Evolutionary conservation across 2,888 invertebrate species (phyloP), one percentile per base, ranked within the genome.

Genomic region (Ormyrus labotus): DNA sequence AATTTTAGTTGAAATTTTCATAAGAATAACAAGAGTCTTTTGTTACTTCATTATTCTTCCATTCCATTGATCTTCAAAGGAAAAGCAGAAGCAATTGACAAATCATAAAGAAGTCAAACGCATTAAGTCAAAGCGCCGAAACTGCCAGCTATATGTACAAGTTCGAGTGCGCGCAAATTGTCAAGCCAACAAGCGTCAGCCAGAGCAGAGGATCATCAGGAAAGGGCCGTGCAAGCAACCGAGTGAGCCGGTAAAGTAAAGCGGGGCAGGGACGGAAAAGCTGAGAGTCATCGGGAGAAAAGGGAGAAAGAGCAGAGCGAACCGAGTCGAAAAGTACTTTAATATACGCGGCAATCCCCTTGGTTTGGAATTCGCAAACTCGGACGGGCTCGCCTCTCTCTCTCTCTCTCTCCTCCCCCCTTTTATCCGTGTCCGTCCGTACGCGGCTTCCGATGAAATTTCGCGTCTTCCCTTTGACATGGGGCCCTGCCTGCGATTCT

Each of bases 261-360:
- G 81, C 79, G 82, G 74, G 76, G 78, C 58, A 73, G 51, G 55
- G 57, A 19, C 19, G 77, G 7, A 71, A 80, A 77, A 82, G 76
- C 82, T 83, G 83, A 83, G 83, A 83, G 81, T 83, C 83, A 85
- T 82, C 78, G 72, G 69, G 69, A 68, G 78, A 80, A 81, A 83
- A 78, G 74, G 77, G 78, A 76, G 78, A 53, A 64, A 79, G 82
- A 84, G 82, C 69, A 82, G 83, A 83, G 83, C 82, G 83, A 80
- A 84, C 84, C 84, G 83, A 85, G 84, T 84, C 84, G 86, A 88
- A 89, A 89, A 88, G 89, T 89, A 88, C 88, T 89, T 87, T 87
- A 88, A 88, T 89, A 88, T 87, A 87, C 87, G 19, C 19, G 85
- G 86, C 87, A 88, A 88, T 88, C 88, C 88, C 88, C 87, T 88